Evolutionary conservation across 1,140 invertebrate species (phyloP).

Genomic region (Amyelois transitella): DNA sequence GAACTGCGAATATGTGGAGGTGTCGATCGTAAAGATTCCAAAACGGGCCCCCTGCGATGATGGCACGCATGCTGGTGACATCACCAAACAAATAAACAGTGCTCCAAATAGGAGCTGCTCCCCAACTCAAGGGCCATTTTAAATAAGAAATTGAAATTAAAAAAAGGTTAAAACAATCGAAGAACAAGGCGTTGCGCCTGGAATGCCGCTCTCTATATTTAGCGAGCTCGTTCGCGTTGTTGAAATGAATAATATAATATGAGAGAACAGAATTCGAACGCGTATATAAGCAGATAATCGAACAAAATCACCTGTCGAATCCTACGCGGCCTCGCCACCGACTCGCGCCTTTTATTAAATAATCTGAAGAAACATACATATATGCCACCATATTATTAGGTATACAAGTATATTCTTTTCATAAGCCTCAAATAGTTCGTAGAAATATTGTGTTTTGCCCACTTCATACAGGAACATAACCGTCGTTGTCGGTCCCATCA

Average conservation of each 20-base stretch:
- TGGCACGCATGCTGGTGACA: conserved; percentile 50
- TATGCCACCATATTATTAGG: too few relatives aligned
- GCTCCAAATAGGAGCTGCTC: conserved; percentile 40
- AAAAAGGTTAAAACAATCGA: conserved; percentile 48
- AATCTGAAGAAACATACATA: too few relatives aligned
- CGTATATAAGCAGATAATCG: conserved; percentile 64
- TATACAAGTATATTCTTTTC: too few relatives aligned
- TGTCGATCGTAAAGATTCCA: conserved; percentile 65
- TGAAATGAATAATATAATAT: conserved; percentile 58
- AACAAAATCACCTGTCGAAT: conserved; percentile 48
- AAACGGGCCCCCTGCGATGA: conserved; percentile 49
- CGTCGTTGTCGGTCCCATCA: too few relatives aligned
- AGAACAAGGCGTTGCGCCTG: conserved; percentile 35
- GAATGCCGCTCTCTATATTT: conserved; percentile 58
- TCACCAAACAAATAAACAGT: conserved; percentile 44
- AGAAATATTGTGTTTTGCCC: too few relatives aligned
- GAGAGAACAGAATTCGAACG: conserved; percentile 57
- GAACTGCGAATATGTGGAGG: conserved; percentile 64
- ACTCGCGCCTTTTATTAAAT: conserved; percentile 10
- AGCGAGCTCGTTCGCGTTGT: conserved; percentile 53
- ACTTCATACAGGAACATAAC: too few relatives aligned
- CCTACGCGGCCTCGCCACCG: conserved; percentile 39
- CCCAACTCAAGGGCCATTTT: conserved; percentile 40
- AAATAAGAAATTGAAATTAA: conserved; percentile 42
- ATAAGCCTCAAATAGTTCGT: too few relatives aligned